Evolutionary conservation across 2,888 invertebrate genomes (phyloP).

Genomic region (Hypomecis punctinalis): DNA sequence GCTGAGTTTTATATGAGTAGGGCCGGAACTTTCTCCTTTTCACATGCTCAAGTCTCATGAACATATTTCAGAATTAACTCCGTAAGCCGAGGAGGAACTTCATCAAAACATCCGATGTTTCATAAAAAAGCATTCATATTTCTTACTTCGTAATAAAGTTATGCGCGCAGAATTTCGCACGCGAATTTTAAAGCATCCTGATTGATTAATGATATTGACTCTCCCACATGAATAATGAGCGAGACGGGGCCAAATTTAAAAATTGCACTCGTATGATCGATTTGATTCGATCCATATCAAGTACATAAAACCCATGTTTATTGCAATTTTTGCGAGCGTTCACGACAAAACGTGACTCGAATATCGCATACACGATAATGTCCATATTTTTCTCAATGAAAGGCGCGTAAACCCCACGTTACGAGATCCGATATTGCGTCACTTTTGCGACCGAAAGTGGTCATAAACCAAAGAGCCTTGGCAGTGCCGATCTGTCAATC

Average conservation of each 20-base stretch:
- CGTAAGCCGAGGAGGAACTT: constrained; percentile 28
- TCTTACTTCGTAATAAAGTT: constrained; percentile 35
- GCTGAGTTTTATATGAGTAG: background rate
- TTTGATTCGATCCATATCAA: constrained; percentile 60
- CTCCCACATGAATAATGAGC: constrained; percentile 41
- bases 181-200: constrained; percentile 33
- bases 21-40: constrained; percentile 22
- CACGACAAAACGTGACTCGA: constrained; percentile 63
- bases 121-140: constrained; percentile 32
- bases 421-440: constrained; percentile 70
- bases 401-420: constrained; percentile 56
- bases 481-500: constrained; percentile 72
- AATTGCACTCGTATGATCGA: constrained; percentile 49
- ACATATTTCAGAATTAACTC: constrained; percentile 38
- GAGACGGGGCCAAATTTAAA: constrained; percentile 39
- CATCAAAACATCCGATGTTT: constrained; percentile 38
- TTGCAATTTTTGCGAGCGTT: constrained; percentile 54
- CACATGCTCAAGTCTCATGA: constrained; percentile 17
- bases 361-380: constrained; percentile 64
- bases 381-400: constrained; percentile 69
- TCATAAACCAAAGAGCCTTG: constrained; percentile 79
- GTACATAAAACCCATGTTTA: constrained; percentile 59
- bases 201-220: constrained; percentile 42
- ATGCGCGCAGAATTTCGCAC: constrained; percentile 29
- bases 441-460: constrained; percentile 76